phyloP scores from a whole-genome alignment of 2,888 invertebrate genomes.

The Agrochola circellaris region DNA sequence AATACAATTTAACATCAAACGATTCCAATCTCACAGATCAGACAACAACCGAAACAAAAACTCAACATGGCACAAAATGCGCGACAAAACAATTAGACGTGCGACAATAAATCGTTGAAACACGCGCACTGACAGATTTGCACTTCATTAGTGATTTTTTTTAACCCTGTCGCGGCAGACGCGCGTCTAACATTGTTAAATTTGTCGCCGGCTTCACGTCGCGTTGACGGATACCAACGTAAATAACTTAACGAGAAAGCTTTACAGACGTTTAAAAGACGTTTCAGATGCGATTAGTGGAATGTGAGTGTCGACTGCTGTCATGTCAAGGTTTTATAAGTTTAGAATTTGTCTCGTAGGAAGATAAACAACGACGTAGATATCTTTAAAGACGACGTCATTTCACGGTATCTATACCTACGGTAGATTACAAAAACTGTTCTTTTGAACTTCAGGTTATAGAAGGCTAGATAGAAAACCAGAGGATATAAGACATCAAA shows the following conservation, averaged over 20 bases:
- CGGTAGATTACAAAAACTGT: not conserved
- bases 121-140: constrained; percentile 86
- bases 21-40: constrained; percentile 41
- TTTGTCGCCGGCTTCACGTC: constrained; percentile 82
- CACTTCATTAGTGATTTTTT: constrained; percentile 84
- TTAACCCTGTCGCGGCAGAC: constrained; percentile 69
- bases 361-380: not conserved
- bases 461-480: not conserved
- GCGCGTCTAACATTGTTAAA: constrained; percentile 85
- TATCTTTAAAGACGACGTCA: not conserved
- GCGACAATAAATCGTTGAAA: constrained; percentile 82
- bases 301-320: constrained; percentile 28
- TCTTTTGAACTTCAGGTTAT: not conserved
- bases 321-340: constrained; percentile 31
- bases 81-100: constrained; percentile 77
- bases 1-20: constrained; percentile 36
- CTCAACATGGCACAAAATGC: constrained; percentile 69
- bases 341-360: not conserved
- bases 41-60: constrained; percentile 63
- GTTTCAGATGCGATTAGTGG: constrained; percentile 42
- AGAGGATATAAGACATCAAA: not conserved
- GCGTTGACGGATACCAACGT: constrained; percentile 83
- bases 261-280: constrained; percentile 68
- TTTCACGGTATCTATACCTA: not conserved
- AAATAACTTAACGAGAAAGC: constrained; percentile 82